These are phyloP conservation scores for Esox masquinongy DNA, from an alignment of 2,797 vertebrate genomes.

Conservation along the genomic window DNA sequence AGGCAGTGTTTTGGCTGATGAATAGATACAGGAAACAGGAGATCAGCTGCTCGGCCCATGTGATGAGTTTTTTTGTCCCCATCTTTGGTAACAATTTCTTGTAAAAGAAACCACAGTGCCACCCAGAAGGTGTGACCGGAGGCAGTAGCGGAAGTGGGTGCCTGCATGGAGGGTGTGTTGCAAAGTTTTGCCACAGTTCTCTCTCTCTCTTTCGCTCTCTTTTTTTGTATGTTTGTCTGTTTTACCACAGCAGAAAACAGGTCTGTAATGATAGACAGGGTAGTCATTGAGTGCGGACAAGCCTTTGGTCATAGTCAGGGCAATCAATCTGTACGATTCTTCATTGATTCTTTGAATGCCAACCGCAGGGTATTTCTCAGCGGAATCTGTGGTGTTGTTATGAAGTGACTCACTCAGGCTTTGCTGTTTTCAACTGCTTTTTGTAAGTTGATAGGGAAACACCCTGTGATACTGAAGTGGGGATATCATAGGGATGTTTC, in stretches of 20 bases:
- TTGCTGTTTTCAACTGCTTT: background rate
- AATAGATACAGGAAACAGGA: conserved; percentile 74
- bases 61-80: conserved; percentile 63
- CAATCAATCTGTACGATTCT: background rate
- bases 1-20: conserved; percentile 70
- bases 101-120: conserved; percentile 74
- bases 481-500: background rate
- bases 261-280: background rate
- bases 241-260: background rate
- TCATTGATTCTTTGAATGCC: background rate
- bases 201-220: background rate
- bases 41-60: conserved; percentile 75
- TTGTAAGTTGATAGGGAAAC: conserved; percentile 3
- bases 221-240: background rate
- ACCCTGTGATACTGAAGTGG: background rate
- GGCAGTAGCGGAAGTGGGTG: conserved; percentile 72
- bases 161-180: conserved; percentile 61
- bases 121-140: conserved; percentile 68
- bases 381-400: background rate
- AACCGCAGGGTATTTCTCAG: background rate
- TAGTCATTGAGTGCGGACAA: background rate
- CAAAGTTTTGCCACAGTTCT: conserved; percentile 50
- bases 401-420: background rate
- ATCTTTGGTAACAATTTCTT: conserved; percentile 77
- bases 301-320: background rate